These are phyloP conservation scores for Formica selysi DNA, from an alignment of 1,140 invertebrate genomes.

Conservation along the genomic window DNA sequence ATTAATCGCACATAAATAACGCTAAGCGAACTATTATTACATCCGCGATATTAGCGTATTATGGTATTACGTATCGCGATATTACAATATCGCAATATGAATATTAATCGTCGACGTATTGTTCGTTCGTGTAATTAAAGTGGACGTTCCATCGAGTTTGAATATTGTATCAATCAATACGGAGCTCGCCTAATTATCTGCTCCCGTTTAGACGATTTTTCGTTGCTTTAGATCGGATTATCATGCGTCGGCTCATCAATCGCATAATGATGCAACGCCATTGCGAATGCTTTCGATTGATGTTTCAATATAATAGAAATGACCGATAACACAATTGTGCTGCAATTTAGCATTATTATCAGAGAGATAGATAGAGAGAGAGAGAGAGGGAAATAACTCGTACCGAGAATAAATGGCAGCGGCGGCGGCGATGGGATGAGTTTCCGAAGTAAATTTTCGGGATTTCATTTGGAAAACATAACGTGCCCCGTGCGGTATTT, in stretches of 20 bases:
- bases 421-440: not conserved
- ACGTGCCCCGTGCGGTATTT: slow-evolving; percentile 85
- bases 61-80: slow-evolving; percentile 74
- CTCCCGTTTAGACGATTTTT: slow-evolving; percentile 67
- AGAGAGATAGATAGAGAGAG: not conserved
- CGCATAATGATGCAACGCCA: slow-evolving; percentile 44
- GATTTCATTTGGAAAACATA: slow-evolving; percentile 86
- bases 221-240: slow-evolving; percentile 42
- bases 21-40: slow-evolving; percentile 75
- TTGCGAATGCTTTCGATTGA: slow-evolving; percentile 18
- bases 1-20: slow-evolving; percentile 75
- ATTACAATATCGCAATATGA: slow-evolving; percentile 77
- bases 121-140: slow-evolving; percentile 74
- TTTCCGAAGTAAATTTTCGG: slow-evolving; percentile 84
- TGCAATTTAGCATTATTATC: slow-evolving; percentile 18
- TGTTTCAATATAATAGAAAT: slow-evolving; percentile 15
- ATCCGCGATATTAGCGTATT: slow-evolving; percentile 70
- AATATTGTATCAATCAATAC: slow-evolving; percentile 76
- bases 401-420: slow-evolving; percentile 3
- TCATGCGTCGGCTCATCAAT: slow-evolving; percentile 16
- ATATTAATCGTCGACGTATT: slow-evolving; percentile 76
- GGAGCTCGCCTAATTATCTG: slow-evolving; percentile 74
- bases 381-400: not conserved
- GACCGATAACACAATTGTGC: slow-evolving; percentile 21
- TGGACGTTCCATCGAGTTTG: slow-evolving; percentile 73